Percentiles rank a stretch among this genome's conserved stretches.
Conservation (phyloP, 2,797 vertebrate genomes). For the Hybognathus amarus region DNA sequence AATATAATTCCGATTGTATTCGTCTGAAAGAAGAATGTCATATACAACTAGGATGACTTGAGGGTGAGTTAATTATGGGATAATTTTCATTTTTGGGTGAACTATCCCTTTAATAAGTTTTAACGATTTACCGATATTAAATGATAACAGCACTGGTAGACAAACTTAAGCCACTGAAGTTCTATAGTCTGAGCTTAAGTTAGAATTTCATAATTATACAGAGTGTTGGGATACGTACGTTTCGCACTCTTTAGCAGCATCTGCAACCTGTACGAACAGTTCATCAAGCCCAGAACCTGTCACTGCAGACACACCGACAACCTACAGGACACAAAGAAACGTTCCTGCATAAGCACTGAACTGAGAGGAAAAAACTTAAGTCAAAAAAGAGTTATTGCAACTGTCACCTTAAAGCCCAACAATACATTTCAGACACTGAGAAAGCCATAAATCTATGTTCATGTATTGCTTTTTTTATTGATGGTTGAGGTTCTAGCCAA, state of each 20-base stretch:
- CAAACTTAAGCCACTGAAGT: neutral
- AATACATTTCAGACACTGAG: neutral
- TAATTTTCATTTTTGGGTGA: too few species aligned
- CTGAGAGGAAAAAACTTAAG: neutral
- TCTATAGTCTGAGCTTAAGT: neutral
- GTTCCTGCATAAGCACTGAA: neutral
- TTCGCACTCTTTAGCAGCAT: conserved; percentile 90
- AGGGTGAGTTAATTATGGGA: too few species aligned
- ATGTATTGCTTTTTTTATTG: neutral
- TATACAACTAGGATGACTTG: too few species aligned
- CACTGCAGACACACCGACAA: conserved; percentile 94
- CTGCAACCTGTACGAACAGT: conserved; percentile 86
- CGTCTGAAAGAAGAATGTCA: too few species aligned
- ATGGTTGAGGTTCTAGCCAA: neutral
- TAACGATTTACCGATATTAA: neutral
- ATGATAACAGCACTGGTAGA: neutral
- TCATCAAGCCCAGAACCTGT: conserved; percentile 89
- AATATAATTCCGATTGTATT: too few species aligned
- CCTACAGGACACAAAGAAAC: conserved; percentile 73
- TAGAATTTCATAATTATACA: neutral
- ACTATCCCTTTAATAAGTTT: neutral
- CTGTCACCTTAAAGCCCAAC: neutral
- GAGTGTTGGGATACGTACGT: conserved; percentile 75
- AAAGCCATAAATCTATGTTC: neutral
- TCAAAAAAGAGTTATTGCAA: neutral